A percentile compares a stretch with the other conserved stretches of the same genome.
Evolutionary conservation across 2,888 invertebrate species (phyloP).

Genomic region (Spilosoma lubricipeda): DNA sequence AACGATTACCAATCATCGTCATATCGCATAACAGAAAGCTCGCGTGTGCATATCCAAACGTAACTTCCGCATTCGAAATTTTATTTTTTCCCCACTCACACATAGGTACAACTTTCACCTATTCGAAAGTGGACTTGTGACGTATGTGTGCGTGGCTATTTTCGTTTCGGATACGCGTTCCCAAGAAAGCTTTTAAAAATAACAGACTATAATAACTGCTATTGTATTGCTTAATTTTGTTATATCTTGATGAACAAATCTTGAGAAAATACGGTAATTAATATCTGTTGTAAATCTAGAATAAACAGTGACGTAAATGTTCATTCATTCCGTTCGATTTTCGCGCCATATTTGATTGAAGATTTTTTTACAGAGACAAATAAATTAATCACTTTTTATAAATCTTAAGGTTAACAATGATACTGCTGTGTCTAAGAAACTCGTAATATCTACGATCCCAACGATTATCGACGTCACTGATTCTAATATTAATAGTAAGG

Average conservation of each 20-base stretch:
- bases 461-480: not conserved
- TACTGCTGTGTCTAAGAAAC: not conserved
- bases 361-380: not conserved
- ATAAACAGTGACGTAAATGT: constrained; percentile 14
- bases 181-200: constrained; percentile 54
- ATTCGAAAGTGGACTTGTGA: constrained; percentile 60
- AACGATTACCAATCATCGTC: constrained; percentile 51
- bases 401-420: not conserved
- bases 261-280: constrained; percentile 22
- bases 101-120: constrained; percentile 61
- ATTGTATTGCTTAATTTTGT: constrained; percentile 26
- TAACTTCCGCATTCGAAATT: constrained; percentile 65
- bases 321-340: constrained; percentile 9
- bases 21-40: constrained; percentile 57
- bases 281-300: constrained; percentile 14
- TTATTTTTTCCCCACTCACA: constrained; percentile 55
- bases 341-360: not conserved
- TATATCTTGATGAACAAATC: constrained; percentile 26
- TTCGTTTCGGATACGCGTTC: constrained; percentile 50
- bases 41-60: constrained; percentile 58
- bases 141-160: constrained; percentile 48
- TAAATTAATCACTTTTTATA: not conserved
- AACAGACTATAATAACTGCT: constrained; percentile 38
- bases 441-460: not conserved
- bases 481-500: not conserved